Evolutionary conservation across 2,888 invertebrate species (phyloP).

Genomic region (Gortyna flavago): DNA sequence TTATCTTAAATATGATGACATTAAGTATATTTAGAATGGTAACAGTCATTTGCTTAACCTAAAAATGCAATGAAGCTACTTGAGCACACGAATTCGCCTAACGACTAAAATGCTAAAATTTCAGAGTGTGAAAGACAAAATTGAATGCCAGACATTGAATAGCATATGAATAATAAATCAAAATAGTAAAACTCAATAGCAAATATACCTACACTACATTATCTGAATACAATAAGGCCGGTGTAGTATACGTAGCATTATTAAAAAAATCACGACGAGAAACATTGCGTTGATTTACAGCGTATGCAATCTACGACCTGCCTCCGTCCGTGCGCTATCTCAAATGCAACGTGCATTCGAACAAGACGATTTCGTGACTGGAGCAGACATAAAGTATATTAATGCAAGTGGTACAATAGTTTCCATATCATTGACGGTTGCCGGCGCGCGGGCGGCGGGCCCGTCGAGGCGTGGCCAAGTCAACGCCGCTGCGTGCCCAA

Average conservation of each 20-base stretch:
- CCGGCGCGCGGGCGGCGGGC: conserved; percentile 70
- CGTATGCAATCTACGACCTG: conserved; percentile 60
- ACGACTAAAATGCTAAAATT: conserved; percentile 28
- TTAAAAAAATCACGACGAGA: conserved; percentile 66
- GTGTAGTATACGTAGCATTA: conserved; percentile 44
- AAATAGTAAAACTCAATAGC: conserved; percentile 33
- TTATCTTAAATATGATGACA: conserved; percentile 56
- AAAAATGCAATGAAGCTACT: conserved; percentile 61
- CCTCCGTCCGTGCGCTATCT: conserved; percentile 57
- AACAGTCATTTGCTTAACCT: conserved; percentile 66
- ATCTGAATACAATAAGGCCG: conserved; percentile 37
- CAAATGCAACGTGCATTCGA: conserved; percentile 68
- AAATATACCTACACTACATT: conserved; percentile 36
- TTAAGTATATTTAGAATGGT: conserved; percentile 49
- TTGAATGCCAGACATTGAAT: conserved; percentile 27
- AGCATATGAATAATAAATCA: conserved; percentile 29
- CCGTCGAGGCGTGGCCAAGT: conserved; percentile 78
- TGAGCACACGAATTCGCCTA: conserved; percentile 28
- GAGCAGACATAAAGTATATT: conserved; percentile 68
- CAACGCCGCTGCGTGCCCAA: conserved; percentile 72
- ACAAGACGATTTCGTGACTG: conserved; percentile 71
- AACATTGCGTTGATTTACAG: conserved; percentile 65
- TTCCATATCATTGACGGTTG: conserved; percentile 75
- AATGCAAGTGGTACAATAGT: conserved; percentile 75
- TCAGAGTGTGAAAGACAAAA: conserved; percentile 29